Conservation (phyloP, 2,113 vertebrate species). For the Sturnus vulgaris region DNA sequence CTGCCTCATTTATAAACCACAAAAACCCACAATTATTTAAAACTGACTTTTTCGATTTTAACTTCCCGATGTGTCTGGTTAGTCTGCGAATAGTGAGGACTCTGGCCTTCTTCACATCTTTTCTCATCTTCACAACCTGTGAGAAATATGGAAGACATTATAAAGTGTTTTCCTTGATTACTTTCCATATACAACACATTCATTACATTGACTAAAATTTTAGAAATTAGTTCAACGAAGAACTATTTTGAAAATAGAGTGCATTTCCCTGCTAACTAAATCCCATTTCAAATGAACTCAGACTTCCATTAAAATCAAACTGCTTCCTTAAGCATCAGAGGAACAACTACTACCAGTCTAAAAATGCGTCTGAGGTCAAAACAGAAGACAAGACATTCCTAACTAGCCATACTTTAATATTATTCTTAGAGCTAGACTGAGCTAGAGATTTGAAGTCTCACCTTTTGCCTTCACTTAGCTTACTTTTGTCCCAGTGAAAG, state of each 20-base stretch:
- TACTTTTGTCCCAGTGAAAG: neutral
- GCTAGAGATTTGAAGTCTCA: neutral
- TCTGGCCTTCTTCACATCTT: conserved; percentile 89
- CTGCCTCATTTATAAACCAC: neutral
- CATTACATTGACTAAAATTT: neutral
- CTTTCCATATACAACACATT: neutral
- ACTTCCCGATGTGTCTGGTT: conserved; percentile 78
- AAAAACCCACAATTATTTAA: neutral
- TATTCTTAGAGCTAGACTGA: neutral
- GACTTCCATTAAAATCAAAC: neutral
- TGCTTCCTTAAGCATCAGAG: conserved; percentile 20
- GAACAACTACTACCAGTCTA: conserved; percentile 32
- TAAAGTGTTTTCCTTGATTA: neutral
- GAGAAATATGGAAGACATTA: conserved; percentile 47
- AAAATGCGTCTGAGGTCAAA: conserved; percentile 35
- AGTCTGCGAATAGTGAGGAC: conserved; percentile 86
- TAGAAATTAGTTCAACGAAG: neutral
- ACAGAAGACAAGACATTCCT: conserved; percentile 34
- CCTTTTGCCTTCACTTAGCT: neutral
- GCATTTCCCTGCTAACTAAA: neutral
- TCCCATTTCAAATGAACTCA: neutral
- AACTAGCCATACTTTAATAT: conserved; percentile 27
- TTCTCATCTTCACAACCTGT: conserved; percentile 96
- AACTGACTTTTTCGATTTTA: conserved; percentile 88
- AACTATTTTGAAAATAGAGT: neutral